phyloP scores from a whole-genome alignment of 2,888 invertebrate species.

The Drosophila anceps region DNA sequence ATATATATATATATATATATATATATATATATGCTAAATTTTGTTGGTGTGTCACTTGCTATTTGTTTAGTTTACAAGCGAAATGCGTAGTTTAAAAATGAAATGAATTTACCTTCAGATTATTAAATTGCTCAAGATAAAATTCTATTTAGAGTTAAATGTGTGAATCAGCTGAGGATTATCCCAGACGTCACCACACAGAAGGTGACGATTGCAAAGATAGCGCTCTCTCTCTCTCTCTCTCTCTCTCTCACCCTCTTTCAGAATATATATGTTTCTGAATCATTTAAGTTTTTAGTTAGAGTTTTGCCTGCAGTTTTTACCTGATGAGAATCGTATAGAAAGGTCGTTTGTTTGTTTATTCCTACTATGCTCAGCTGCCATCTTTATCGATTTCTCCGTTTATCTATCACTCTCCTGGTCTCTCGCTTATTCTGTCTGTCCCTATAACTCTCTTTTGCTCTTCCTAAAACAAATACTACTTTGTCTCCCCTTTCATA shows the following conservation, averaged over 20 bases:
- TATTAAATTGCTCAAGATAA: background rate
- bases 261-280: background rate
- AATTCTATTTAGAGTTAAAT: background rate
- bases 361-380: background rate
- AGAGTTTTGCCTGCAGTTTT: background rate
- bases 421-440: too few species aligned
- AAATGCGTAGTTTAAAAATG: background rate
- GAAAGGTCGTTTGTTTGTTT: background rate
- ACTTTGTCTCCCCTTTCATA: too few species aligned
- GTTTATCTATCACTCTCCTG: background rate
- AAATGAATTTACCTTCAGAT: conserved; percentile 3
- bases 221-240: background rate
- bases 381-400: background rate
- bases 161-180: background rate
- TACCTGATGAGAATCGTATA: background rate
- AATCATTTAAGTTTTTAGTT: background rate
- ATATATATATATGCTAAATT: background rate
- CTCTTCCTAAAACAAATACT: too few species aligned
- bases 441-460: background rate
- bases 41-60: background rate
- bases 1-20: conserved; percentile 10
- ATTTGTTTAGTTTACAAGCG: background rate
- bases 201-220: background rate
- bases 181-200: background rate
- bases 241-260: background rate